Conservation (phyloP, 2,113 vertebrate species). For the Bubo blakistoni region DNA sequence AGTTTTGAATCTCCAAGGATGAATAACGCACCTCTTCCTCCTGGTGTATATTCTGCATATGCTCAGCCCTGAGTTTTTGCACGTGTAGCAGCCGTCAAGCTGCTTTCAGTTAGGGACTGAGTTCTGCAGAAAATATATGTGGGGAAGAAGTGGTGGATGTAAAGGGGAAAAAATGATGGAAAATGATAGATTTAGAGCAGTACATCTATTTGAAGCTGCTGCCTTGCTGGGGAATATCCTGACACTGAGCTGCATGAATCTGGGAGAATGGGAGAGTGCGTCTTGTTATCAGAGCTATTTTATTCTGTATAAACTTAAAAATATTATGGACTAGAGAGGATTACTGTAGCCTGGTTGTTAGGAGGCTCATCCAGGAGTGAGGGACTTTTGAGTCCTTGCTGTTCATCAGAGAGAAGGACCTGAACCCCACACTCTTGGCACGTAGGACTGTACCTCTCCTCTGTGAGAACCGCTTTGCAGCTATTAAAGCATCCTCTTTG, state of each 20-base stretch:
- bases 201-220: background rate
- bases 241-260: background rate
- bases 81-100: background rate
- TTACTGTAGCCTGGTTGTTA: background rate
- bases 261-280: background rate
- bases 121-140: background rate
- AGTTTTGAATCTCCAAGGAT: background rate
- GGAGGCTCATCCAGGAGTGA: background rate
- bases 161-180: background rate
- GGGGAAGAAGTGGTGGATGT: background rate
- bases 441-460: accelerated
- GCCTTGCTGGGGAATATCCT: background rate
- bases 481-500: background rate
- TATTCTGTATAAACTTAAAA: background rate
- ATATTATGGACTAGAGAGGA: background rate
- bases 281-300: background rate
- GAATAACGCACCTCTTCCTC: background rate
- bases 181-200: background rate
- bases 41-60: accelerated
- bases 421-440: background rate
- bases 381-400: background rate
- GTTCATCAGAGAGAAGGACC: background rate
- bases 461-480: background rate
- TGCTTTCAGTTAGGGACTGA: background rate
- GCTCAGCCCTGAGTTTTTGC: background rate